Base-by-base conservation (phyloP, 2,797 vertebrate species). In the Hippopotamyrus pictus region DNA sequence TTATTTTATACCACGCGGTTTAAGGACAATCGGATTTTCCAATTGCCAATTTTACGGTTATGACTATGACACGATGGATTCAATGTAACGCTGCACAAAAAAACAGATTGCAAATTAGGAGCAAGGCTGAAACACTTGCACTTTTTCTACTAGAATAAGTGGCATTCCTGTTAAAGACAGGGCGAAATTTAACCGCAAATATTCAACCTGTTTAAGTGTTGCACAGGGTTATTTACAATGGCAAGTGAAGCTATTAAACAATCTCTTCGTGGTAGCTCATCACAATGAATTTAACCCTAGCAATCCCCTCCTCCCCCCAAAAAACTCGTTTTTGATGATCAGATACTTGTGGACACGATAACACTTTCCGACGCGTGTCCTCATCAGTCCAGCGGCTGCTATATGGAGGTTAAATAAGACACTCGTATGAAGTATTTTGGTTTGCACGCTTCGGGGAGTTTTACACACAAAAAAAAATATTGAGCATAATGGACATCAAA, bases 361-460 rank as follows among this genome's bases (percentile, higher is more conserved):
- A 59, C 48, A 59, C 83, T 85, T 53, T 5, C 22, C 29, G 51
- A 87, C 7, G 48, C n/a, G 88, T 93, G 94, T 88, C 92, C 53
- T 87, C 90, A 92, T 93, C 92, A 69, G 92, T 92, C 65, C 91
- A 33, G 90, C 14, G 84, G 89, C 89, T 89, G 53, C 86, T 48
- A 73, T 51, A 91, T 48, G 1, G 73, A 90, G 88, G 83, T 89
- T 82, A 65, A 90, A 79, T 51, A 37, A 73, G 62, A 73, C 25
- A 5, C 62, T 76, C 48, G 19, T 46, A 73, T 9, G 33, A 50
- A 87, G 46, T 54, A 89, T 76, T 87, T 76, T 76, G 62, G 50
- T 89, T 5, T 48, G 51, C 48, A 65, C 11, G 84, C 59, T 87
- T 87, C 48, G 54, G 19, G 51, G 54, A 57, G 17, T 41, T 57